Conservation (phyloP, 2,797 vertebrate species). For the Darevskia mixta region DNA sequence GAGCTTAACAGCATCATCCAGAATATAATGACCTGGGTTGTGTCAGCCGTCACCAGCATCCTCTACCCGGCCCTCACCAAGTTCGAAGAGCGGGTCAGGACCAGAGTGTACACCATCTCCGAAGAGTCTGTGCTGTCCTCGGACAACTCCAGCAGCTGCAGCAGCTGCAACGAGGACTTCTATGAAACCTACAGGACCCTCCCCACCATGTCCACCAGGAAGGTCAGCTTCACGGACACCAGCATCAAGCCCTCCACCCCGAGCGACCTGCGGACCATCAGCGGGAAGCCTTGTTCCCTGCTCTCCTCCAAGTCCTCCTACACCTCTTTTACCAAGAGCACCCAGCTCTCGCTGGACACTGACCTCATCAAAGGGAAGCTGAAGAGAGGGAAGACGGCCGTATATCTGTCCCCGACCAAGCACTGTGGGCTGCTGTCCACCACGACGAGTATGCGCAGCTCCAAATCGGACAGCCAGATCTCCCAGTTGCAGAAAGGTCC, state of each 20-base stretch:
- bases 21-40: constrained; percentile 74
- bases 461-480: constrained; percentile 36
- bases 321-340: constrained; percentile 22
- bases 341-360: constrained; percentile 23
- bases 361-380: constrained; percentile 8
- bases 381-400: constrained; percentile 24
- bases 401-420: constrained; percentile 14
- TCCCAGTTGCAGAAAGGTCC: not conserved
- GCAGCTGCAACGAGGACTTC: constrained; percentile 67
- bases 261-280: not conserved
- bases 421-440: not conserved
- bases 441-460: constrained; percentile 20
- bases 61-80: constrained; percentile 74
- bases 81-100: constrained; percentile 67
- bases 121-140: constrained; percentile 62
- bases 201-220: constrained; percentile 29
- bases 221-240: constrained; percentile 38
- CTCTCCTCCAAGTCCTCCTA: constrained; percentile 25
- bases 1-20: constrained; percentile 68
- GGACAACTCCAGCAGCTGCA: constrained; percentile 70
- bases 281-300: constrained; percentile 31
- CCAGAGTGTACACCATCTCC: constrained; percentile 23
- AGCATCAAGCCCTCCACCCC: constrained; percentile 24
- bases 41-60: constrained; percentile 73
- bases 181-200: constrained; percentile 21